A percentile compares a stretch with the other conserved stretches of the same genome.
Conservation (phyloP, 2,113 vertebrate genomes). For the Barbus barbus region DNA sequence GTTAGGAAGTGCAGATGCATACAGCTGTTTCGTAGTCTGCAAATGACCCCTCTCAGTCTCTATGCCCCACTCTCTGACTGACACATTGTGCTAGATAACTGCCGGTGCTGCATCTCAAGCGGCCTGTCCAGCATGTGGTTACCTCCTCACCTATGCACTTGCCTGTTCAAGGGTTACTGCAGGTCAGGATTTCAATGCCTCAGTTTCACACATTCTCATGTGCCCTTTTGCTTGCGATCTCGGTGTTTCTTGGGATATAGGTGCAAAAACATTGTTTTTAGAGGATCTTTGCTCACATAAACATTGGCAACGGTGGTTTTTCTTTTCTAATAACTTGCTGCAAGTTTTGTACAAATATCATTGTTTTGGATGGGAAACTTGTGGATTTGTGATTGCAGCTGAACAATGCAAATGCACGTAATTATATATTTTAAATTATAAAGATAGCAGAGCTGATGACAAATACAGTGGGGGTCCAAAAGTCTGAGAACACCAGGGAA, state of each 20-base stretch:
- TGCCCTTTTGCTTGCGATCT: neutral
- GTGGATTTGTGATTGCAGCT: neutral
- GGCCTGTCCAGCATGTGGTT: constrained; percentile 57
- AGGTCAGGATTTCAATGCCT: constrained; percentile 17
- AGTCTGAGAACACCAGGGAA: constrained; percentile 14
- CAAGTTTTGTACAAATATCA: neutral
- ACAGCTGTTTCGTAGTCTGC: constrained; percentile 68
- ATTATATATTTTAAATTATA: constrained; percentile 1
- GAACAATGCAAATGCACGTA: constrained; percentile 3
- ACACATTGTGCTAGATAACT: constrained; percentile 66
- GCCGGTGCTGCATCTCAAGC: constrained; percentile 64
- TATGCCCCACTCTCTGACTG: constrained; percentile 63
- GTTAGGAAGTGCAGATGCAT: constrained; percentile 70
- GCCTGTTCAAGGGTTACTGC: constrained; percentile 47
- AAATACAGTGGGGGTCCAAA: constrained; percentile 1
- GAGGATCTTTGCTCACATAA: neutral
- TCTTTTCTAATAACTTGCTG: neutral
- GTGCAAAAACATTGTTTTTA: neutral
- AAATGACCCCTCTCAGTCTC: constrained; percentile 67
- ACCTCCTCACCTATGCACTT: constrained; percentile 47
- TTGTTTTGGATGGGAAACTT: constrained; percentile 10
- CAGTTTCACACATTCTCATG: constrained; percentile 2
- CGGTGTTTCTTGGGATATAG: neutral
- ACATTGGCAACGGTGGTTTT: neutral
- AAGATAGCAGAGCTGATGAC: constrained; percentile 5